These are phyloP conservation scores for Halcyon malimbica DNA, from an alignment of 2,113 vertebrate species.

Conservation along the genomic window DNA sequence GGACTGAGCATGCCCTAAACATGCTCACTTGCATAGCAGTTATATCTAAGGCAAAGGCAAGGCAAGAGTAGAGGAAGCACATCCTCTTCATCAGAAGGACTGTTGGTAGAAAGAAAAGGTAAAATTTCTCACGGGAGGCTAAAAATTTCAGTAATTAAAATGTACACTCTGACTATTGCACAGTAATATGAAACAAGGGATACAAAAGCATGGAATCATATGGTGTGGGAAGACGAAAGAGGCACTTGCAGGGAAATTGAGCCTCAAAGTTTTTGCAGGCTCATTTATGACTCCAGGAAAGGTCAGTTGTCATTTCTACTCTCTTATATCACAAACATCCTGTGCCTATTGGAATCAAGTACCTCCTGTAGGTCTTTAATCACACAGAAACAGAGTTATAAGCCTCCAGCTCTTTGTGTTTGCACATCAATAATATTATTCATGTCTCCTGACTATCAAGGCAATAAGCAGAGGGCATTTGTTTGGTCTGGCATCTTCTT, in stretches of 20 bases:
- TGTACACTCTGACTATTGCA: neutral
- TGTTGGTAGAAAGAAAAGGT: neutral
- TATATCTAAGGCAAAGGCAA: neutral
- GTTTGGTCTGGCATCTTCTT: slow-evolving; percentile 18
- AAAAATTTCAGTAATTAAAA: neutral
- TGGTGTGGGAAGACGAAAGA: neutral
- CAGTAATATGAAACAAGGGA: neutral
- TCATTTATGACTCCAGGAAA: slow-evolving; percentile 25
- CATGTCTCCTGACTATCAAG: slow-evolving; percentile 33
- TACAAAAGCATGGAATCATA: neutral
- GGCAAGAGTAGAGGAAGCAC: neutral
- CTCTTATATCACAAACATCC: slow-evolving; percentile 12
- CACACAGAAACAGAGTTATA: slow-evolving; percentile 22
- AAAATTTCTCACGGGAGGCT: neutral
- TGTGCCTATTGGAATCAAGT: neutral
- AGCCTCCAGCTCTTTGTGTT: slow-evolving; percentile 43
- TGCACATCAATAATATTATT: slow-evolving; percentile 46
- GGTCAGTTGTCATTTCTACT: slow-evolving; percentile 39
- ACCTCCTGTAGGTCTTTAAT: slow-evolving; percentile 49
- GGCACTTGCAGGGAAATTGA: neutral
- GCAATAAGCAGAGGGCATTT: slow-evolving; percentile 38
- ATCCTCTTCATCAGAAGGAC: neutral
- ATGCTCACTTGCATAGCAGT: neutral
- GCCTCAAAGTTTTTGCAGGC: neutral
- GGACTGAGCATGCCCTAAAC: neutral